Base-by-base conservation (phyloP, 2,888 invertebrate species). In the Clivina fossor region DNA sequence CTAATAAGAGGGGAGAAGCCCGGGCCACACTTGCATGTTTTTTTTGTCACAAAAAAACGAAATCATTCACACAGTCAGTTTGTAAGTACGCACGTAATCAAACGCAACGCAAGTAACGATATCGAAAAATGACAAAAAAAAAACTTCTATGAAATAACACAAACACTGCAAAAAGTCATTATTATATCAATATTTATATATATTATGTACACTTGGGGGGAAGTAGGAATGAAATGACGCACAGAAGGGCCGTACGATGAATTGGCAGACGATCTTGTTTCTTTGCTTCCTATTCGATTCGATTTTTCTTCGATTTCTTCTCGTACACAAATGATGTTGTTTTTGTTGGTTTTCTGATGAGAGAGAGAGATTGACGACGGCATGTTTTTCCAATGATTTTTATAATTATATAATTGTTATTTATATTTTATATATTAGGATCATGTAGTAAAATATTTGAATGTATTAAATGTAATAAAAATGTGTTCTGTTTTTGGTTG, bases 161-260 rank as follows among this genome's bases (percentile, higher is more conserved):
- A 59, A 56, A 58, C 58, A 59, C 59, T 57, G 53, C 46, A 56
- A 53, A 40, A 18, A 43, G 44, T 43, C 43, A 43, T 26, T 56
- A 41, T 53, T 49, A 44, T 72, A 72, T n/a, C n/a, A n/a, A 73
- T 72, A 69, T 72, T 73, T 72, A 72, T 71, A 72, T 73, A 71
- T 72, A 71, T 72, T 71, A 72, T 73, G 73, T 73, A 72, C 73
- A 74, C 74, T 73, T 71, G 73, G 73, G 72, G n/a, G 73, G 72
- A 72, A 73, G 73, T 70, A 56, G 56, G 58, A 56, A 56, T 56
- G 56, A 56, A 38, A 49, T 26, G 70, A 71, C 69, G 70, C 69
- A 69, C 71, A 68, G 68, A 69, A 69, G 48, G 53, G 44, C 38
- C 24, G 51, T 48, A 22, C n/a, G n/a, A n/a, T n/a, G n/a, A n/a